Percentiles rank a stretch among this genome's conserved stretches.
Conservation (phyloP, 35 echinoderm and acorn worm species). For the Stichopus chloronotus region DNA sequence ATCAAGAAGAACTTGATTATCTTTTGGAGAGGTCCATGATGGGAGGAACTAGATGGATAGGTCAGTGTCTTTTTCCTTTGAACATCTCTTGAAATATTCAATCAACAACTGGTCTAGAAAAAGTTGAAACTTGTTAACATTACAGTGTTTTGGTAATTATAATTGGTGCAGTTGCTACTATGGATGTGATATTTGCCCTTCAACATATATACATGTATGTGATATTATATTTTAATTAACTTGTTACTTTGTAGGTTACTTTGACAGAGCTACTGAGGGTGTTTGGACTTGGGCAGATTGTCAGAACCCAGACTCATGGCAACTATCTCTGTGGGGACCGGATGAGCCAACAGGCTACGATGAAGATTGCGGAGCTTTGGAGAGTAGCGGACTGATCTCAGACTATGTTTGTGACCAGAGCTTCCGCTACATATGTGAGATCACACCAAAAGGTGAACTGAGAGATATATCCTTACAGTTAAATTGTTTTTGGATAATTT, state of each 20-base stretch:
- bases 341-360: slow-evolving; percentile 64
- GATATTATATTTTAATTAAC: not conserved
- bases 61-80: slow-evolving; percentile 45
- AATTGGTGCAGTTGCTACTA: not conserved
- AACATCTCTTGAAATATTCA: too few species aligned
- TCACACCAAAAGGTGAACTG: slow-evolving; percentile 73
- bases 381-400: slow-evolving; percentile 37
- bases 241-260: slow-evolving; percentile 59
- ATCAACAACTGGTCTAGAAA: too few species aligned
- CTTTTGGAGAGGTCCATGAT: slow-evolving; percentile 37
- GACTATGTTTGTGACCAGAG: slow-evolving; percentile 67
- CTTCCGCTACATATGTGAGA: slow-evolving; percentile 71
- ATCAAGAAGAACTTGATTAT: slow-evolving; percentile 67
- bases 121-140: too few species aligned
- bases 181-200: not conserved
- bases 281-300: slow-evolving; percentile 88
- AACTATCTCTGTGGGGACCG: slow-evolving; percentile 68
- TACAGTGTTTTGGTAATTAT: not conserved
- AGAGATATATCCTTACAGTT: not conserved
- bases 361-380: slow-evolving; percentile 71
- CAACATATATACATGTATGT: not conserved
- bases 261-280: slow-evolving; percentile 77
- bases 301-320: slow-evolving; percentile 60
- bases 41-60: slow-evolving; percentile 63
- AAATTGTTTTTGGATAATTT: too few species aligned